Evolutionary conservation across 2,888 invertebrate species (phyloP).

Genomic region (Caenorhabditis uteleia): DNA sequence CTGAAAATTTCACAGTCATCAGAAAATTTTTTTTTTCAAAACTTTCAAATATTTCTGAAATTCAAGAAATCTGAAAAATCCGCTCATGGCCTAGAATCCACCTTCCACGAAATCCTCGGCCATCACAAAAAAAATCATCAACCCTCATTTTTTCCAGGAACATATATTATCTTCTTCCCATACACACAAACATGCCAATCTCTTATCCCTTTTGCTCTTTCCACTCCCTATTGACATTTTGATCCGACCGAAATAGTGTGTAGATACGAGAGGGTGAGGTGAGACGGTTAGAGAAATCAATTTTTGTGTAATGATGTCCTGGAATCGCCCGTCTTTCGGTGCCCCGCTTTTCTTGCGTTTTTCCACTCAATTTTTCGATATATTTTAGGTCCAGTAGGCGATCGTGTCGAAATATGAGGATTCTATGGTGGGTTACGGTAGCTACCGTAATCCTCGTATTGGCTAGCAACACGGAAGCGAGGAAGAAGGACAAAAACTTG

Average conservation of each 20-base stretch:
- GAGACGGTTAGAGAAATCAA: constrained; percentile 12
- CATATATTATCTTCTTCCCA: no score
- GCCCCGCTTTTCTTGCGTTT: not conserved
- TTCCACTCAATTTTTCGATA: constrained; percentile 3
- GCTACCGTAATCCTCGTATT: constrained; percentile 6
- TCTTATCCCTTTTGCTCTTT: not conserved
- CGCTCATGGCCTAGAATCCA: no score
- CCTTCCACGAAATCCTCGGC: no score
- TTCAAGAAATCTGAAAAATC: no score
- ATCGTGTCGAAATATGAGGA: no score
- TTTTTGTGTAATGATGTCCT: constrained; percentile 40
- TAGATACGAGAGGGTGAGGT: not conserved
- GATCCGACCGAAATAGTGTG: not conserved
- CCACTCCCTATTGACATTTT: no score
- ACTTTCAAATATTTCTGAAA: no score
- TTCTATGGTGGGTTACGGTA: constrained; percentile 9
- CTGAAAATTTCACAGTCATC: no score
- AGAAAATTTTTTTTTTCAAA: no score
- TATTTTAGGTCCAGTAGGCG: no score
- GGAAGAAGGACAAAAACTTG: constrained; percentile 36
- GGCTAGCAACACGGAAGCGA: constrained; percentile 14
- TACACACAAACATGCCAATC: not conserved
- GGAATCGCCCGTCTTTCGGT: constrained; percentile 26
- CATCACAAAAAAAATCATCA: no score
- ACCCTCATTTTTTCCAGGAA: no score